Percentiles rank a stretch among this genome's conserved stretches.
Evolutionary conservation across 2,888 invertebrate genomes (phyloP).

Genomic region (Malthinus flaveolus): DNA sequence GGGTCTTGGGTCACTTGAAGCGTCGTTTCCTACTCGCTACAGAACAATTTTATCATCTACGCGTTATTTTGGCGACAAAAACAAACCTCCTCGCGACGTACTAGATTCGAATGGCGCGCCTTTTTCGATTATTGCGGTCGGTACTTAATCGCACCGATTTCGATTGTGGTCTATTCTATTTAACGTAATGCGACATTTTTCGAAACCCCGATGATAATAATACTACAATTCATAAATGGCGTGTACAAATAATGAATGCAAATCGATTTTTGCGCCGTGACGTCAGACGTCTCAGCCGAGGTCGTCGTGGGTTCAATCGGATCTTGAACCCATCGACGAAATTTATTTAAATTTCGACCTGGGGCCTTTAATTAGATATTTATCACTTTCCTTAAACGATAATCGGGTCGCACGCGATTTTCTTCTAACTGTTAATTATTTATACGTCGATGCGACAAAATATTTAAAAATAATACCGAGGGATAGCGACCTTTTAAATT

Average conservation of each 20-base stretch:
- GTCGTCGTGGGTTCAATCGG: conserved; percentile 35
- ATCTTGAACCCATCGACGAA: conserved; percentile 33
- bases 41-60: conserved; percentile 3
- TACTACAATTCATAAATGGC: conserved; percentile 29
- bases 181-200: conserved; percentile 1
- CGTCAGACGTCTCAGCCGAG: conserved; percentile 35
- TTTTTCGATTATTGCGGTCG: not conserved
- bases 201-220: conserved; percentile 1
- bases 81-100: not conserved
- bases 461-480: too few species aligned
- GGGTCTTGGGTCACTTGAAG: too few species aligned
- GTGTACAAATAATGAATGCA: conserved; percentile 32
- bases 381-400: not conserved
- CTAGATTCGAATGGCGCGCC: not conserved
- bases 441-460: too few species aligned
- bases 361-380: not conserved
- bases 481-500: too few species aligned
- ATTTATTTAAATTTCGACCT: not conserved
- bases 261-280: conserved; percentile 40
- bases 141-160: not conserved
- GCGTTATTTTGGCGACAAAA: not conserved
- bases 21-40: too few species aligned
- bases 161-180: not conserved
- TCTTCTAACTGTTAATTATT: too few species aligned
- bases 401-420: too few species aligned